phyloP scores from a whole-genome alignment of 2,888 invertebrate species.

The Eugnorisma glareosa region DNA sequence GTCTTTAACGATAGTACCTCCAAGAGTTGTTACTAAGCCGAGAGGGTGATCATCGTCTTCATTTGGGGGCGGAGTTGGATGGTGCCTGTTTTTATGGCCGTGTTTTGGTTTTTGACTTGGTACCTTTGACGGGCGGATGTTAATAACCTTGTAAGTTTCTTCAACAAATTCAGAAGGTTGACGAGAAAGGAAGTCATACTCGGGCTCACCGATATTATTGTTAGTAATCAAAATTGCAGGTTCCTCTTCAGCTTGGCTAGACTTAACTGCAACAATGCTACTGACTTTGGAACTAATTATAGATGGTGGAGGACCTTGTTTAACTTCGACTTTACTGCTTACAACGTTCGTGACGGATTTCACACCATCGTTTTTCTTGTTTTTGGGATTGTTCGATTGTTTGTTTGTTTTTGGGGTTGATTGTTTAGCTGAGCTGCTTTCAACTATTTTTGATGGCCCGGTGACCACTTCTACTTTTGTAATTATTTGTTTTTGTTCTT shows the following conservation, averaged over 20 bases:
- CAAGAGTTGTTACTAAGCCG: constrained; percentile 95
- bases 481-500: constrained; percentile 87
- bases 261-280: constrained; percentile 90
- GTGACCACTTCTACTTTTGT: constrained; percentile 91
- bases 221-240: constrained; percentile 92
- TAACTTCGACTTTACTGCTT: constrained; percentile 88
- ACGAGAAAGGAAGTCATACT: constrained; percentile 95
- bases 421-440: constrained; percentile 79
- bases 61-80: constrained; percentile 85
- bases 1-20: constrained; percentile 95
- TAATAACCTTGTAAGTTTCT: constrained; percentile 96
- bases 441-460: constrained; percentile 87
- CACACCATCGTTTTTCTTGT: constrained; percentile 79
- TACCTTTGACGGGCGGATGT: constrained; percentile 93
- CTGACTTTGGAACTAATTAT: constrained; percentile 86
- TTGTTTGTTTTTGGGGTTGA: constrained; percentile 78
- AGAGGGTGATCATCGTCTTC: constrained; percentile 93
- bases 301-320: constrained; percentile 82
- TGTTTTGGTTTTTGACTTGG: constrained; percentile 87
- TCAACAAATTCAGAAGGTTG: constrained; percentile 96
- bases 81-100: constrained; percentile 84
- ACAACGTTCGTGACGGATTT: constrained; percentile 85
- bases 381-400: constrained; percentile 75
- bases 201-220: constrained; percentile 94
- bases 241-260: constrained; percentile 86